A percentile compares a stretch with the other conserved stretches of the same genome.
phyloP scores from a whole-genome alignment of 2,113 vertebrate species.

The Planiliza haematocheilus region DNA sequence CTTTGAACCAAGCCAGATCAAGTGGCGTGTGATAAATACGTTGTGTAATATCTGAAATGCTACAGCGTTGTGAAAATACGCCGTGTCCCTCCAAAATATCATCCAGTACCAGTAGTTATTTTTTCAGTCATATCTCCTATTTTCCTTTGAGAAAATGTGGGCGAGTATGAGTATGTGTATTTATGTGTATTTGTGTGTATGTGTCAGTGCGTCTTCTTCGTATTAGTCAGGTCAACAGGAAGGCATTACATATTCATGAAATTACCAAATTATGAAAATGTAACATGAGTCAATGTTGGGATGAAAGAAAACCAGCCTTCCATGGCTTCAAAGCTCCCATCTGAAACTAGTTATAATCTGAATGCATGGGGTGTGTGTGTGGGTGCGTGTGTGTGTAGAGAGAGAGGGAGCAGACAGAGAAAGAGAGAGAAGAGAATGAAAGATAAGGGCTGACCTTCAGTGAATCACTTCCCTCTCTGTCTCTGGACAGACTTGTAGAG shows the following conservation, averaged over 20 bases:
- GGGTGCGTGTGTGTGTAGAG: constrained; percentile 26
- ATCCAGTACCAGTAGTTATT: not conserved
- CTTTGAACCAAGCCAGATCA: not conserved
- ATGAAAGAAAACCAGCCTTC: constrained; percentile 67
- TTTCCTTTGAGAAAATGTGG: constrained; percentile 26
- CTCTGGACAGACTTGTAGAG: constrained; percentile 60
- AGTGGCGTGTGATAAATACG: not conserved
- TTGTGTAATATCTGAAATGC: too few relatives aligned
- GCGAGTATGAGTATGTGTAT: not conserved
- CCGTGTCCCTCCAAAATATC: too few relatives aligned
- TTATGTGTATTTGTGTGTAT: constrained; percentile 2
- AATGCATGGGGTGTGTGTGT: constrained; percentile 20
- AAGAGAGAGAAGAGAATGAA: too few relatives aligned
- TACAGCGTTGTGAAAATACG: too few relatives aligned
- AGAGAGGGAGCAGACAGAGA: constrained; percentile 52
- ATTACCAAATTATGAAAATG: constrained; percentile 73
- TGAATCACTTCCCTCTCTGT: constrained; percentile 68
- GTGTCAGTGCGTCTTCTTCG: constrained; percentile 16
- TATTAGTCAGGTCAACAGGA: constrained; percentile 65
- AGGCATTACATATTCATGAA: constrained; percentile 75
- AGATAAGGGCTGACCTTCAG: constrained; percentile 70
- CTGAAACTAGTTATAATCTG: constrained; percentile 65
- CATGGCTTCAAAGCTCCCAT: constrained; percentile 67
- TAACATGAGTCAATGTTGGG: constrained; percentile 67
- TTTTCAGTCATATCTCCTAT: not conserved